Base-by-base conservation (phyloP, 1,140 invertebrate genomes). In the Cyclina sinensis region DNA sequence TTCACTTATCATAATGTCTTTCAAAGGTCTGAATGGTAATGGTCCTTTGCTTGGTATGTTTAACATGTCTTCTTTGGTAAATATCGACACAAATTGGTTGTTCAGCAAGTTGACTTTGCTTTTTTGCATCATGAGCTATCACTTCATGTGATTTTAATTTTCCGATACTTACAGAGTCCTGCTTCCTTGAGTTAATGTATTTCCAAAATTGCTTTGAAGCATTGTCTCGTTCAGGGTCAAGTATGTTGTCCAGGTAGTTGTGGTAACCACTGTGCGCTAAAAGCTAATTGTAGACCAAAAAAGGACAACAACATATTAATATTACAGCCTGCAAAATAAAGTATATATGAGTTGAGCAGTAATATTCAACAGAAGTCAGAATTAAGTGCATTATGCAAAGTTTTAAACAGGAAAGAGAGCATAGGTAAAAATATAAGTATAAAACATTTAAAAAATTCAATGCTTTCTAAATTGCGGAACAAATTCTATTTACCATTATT, bases 181-280 rank as follows among this genome's bases (percentile, higher is more conserved):
- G 46, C 74, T 82, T 88, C n/a, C 48, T 79, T 16, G 1, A 21
- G 4, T 80, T 80, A 30, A 87, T 87, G 43, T 80, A 87, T 54
- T 87, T 87, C 43, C 35, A 79, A 70, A 87, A 87, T 46, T 51
- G 32, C 32, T 68, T 87, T 7, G 37, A 32, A 18, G 54, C 9
- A 7, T 87, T 87, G 32, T 87, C 85, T 87, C 46, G 37, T 54
- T 87, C 70, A 30, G 85, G 43, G 37, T 65, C 54, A 35, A 87
- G 27, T 21, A 78, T 62, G 30, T 87, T 87, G 57, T 78, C 65
- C 21, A 11, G n/a, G 12, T 57, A 57, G 30, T 81, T 24, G 48
- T 81, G n/a, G n/a, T n/a, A n/a, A n/a, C n/a, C n/a, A n/a, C n/a
- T n/a, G n/a, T n/a, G n/a, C n/a, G n/a, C n/a, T n/a, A n/a, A n/a